phyloP scores from a whole-genome alignment of 2,797 vertebrate genomes.

The Phataginus tricuspis region DNA sequence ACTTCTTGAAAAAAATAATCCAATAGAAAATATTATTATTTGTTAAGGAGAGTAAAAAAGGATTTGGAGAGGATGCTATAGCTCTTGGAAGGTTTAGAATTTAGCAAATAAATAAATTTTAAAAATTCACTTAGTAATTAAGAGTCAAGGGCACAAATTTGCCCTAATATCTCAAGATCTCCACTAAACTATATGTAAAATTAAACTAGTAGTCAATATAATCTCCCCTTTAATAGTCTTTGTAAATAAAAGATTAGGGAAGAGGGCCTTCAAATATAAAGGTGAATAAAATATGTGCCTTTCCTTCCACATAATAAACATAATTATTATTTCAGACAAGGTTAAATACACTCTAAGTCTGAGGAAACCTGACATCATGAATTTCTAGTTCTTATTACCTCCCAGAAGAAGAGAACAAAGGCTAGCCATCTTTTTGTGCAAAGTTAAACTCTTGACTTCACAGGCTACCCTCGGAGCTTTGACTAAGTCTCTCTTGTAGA shows the following conservation, averaged over 20 bases:
- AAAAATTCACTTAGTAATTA: not conserved
- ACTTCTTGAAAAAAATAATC: not conserved
- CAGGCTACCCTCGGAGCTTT: not conserved
- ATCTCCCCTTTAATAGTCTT: not conserved
- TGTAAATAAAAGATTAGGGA: not conserved
- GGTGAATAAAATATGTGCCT: not conserved
- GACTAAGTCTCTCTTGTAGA: not conserved
- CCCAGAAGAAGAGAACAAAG: not conserved
- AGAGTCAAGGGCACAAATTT: not conserved
- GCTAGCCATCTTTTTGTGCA: not conserved
- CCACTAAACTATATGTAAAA: not conserved
- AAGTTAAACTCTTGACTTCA: not conserved
- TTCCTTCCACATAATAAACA: not conserved
- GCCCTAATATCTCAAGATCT: not conserved
- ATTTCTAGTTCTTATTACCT: not conserved
- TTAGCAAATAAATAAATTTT: not conserved
- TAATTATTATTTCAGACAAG: not conserved
- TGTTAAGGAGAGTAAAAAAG: not conserved
- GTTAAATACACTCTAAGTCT: not conserved
- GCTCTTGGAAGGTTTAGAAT: not conserved
- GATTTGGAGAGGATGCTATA: not conserved
- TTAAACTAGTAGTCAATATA: not conserved
- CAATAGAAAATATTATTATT: constrained; percentile 27
- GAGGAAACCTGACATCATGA: not conserved
- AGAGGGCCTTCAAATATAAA: not conserved